Evolutionary conservation across 2,113 vertebrate genomes (phyloP).

Genomic region (Candoia aspera): DNA sequence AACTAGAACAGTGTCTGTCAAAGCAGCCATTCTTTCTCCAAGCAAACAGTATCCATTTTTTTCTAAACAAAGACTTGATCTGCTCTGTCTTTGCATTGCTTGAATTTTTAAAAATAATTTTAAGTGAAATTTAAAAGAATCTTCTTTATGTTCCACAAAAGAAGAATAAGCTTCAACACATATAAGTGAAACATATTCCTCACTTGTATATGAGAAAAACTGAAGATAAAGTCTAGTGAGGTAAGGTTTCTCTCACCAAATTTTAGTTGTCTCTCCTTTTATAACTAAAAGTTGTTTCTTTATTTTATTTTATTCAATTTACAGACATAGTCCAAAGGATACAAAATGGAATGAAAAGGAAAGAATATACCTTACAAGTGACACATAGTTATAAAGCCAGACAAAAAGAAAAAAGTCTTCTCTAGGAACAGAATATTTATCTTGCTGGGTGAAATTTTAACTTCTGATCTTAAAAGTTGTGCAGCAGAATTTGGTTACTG

Average conservation of each 20-base stretch:
- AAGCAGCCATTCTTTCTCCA: background rate
- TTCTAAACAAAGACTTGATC: conserved; percentile 15
- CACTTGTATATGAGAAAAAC: background rate
- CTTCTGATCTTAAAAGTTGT: background rate
- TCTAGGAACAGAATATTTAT: background rate
- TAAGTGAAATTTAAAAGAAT: background rate
- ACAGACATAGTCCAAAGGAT: background rate
- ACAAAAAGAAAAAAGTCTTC: background rate
- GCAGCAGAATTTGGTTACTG: background rate
- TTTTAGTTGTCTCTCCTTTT: background rate
- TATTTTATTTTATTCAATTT: background rate
- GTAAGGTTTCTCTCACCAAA: background rate
- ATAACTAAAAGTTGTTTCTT: background rate
- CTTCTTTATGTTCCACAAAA: background rate
- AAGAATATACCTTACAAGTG: background rate
- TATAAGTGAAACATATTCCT: background rate
- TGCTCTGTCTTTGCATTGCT: background rate
- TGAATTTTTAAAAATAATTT: background rate
- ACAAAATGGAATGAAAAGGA: background rate
- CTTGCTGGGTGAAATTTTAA: background rate
- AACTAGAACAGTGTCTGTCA: conserved; percentile 9
- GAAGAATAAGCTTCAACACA: background rate
- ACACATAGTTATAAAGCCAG: background rate
- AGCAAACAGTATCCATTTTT: conserved; percentile 1
- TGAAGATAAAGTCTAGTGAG: background rate